Evolutionary conservation across 2,113 vertebrate species (phyloP), one percentile per base, ranked within the genome.

Genomic region (Thunnus thynnus): DNA sequence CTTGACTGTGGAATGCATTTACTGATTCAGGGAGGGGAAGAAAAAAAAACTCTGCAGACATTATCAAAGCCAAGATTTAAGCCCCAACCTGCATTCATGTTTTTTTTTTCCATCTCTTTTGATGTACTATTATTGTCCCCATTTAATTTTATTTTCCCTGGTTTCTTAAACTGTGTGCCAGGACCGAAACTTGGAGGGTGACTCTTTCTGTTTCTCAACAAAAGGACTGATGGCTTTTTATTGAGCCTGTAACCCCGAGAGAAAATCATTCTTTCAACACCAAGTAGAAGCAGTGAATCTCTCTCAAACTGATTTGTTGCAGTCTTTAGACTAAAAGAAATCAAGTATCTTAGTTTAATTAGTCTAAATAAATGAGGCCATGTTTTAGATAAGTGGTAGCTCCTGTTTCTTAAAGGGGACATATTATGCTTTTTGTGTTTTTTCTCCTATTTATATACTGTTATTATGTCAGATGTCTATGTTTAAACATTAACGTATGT

Each of bases 11-110:
- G 72, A 84, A 81, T 67, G 55, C 46, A 64, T 84, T 81, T 50
- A 52, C 78, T 25, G 62, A 55, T 70, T 9, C 51, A 72, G 48
- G 71, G 64, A 50, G 36, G 46, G 5, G 7, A 1, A 54, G 41
- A 58, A 73, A 57, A 54, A 58, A 73, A 57, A 66, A 62, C 54
- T 36, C 77, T 63, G 72, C 56, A 78, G 83, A 67, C 10, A 16
- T 18, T 80, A 86, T 82, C 61, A 84, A 80, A 86, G 81, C 61
- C 10, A 54, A 22, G 12, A 68, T 72, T 71, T 68, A 73, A 86
- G 71, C 70, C 32, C 16, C 32, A 60, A 75, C 74, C 75, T 76
- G 64, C 69, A 65, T 89, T 82, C 17, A 44, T 20, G 20, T 30
- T 27, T 56, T 75, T 54, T 52, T 68, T 54, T n/a, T n/a, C 20